A percentile compares a stretch with the other conserved stretches of the same genome.
Evolutionary conservation across 1,140 invertebrate species (phyloP).

Genomic region (Aphelenchoides besseyi): DNA sequence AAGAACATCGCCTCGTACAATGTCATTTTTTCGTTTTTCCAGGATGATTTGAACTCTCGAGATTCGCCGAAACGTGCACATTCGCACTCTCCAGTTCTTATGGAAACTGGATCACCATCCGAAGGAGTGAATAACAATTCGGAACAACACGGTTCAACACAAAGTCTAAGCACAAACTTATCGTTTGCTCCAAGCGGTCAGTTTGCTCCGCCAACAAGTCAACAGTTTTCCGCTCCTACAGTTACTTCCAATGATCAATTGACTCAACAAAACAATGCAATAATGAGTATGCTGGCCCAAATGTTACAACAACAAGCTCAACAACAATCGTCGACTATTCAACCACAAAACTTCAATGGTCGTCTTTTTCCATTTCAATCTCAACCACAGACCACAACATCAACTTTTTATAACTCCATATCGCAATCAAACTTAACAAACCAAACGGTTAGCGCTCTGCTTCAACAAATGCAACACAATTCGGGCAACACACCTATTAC

Average conservation of each 20-base stretch:
- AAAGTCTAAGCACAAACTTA: slow-evolving; percentile 25
- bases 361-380: neutral
- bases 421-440: neutral
- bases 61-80: slow-evolving; percentile 52
- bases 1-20: neutral
- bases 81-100: slow-evolving; percentile 47
- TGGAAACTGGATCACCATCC: slow-evolving; percentile 35
- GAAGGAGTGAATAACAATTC: too few species aligned
- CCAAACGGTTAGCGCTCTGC: slow-evolving; percentile 4
- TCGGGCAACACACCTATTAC: neutral
- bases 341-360: slow-evolving; percentile 8
- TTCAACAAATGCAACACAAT: slow-evolving; percentile 1
- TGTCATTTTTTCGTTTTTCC: too few species aligned
- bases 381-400: neutral
- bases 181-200: slow-evolving; percentile 3
- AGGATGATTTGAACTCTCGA: too few species aligned
- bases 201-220: slow-evolving; percentile 1
- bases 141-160: slow-evolving; percentile 17
- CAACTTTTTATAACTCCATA: neutral
- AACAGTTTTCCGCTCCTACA: slow-evolving; percentile 8
- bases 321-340: slow-evolving; percentile 23
- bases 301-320: slow-evolving; percentile 23
- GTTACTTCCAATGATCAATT: neutral
- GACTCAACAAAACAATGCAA: neutral
- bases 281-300: neutral